Evolutionary conservation across 2,113 vertebrate species (phyloP), one percentile per base, ranked within the genome.

Genomic region (Colistium nudipinnis): DNA sequence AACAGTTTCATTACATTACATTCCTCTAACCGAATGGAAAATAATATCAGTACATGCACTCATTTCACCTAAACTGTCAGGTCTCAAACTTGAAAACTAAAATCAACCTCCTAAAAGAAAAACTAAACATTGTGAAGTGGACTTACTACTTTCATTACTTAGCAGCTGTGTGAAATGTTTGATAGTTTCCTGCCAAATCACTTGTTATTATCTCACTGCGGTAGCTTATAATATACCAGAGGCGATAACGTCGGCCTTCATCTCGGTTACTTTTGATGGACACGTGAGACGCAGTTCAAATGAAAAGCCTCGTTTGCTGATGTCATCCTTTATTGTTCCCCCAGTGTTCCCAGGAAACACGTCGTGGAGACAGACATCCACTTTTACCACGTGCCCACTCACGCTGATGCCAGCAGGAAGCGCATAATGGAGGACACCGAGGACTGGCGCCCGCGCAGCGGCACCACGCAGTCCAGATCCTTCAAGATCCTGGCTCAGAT

Each of bases 401-500:
- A 96, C 28, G 95, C 94, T 2, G 95, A 98, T 35, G 94, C 96
- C 73, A 98, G 97, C 91, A 97, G 97, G 91, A 97, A 97, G 79
- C 93, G 98, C 7, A 91, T 99, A 87, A 97, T 92, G 6, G 95
- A 98, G 67, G 97, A 99, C 74, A 99, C 98, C 0, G 98, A 99
- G 77, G 98, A 99, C 80, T 99, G 98, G 98, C 95, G 93, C 5
- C 97, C 97, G 0, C 91, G 96, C 13, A 94, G 94, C 0, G 97
- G 97, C 47, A 98, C 96, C 2, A 97, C 96, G 47, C 98, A 99
- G 88, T 99, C 97, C 45, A 95, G 96, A 47, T 99, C 98, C 11
- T 99, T 99, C 89, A 94, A 93, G 28, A 99, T 98, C 86, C 95
- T 99, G 35, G 96, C 97, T 63, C 97, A 99, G 76, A 98, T 99